Conservation (phyloP, 1,140 invertebrate genomes). For the Drosophila elegans region DNA sequence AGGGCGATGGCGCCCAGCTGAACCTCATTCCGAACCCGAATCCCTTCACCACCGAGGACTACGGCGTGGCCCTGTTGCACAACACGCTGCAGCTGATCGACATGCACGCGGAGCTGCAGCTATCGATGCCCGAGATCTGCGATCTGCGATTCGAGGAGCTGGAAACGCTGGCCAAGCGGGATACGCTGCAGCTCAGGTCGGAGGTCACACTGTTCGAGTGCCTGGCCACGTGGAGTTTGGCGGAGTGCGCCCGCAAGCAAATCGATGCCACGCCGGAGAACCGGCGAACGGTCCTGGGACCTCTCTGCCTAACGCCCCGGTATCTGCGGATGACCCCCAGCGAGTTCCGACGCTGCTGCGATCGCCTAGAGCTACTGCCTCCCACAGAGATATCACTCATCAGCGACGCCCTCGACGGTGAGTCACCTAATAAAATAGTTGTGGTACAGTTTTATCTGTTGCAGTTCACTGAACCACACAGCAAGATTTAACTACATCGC, state of each 20-base stretch:
- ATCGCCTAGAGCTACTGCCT: conserved; percentile 76
- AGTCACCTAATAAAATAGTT: conserved; percentile 15
- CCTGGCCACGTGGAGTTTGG: conserved; percentile 79
- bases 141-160: conserved; percentile 82
- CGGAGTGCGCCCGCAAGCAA: conserved; percentile 76
- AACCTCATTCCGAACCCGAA: conserved; percentile 77
- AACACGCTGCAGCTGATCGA: conserved; percentile 83
- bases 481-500: neutral
- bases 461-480: neutral
- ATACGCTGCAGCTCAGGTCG: conserved; percentile 74
- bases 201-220: conserved; percentile 79
- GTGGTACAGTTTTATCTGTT: neutral
- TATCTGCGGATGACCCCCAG: conserved; percentile 71
- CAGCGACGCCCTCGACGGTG: conserved; percentile 71
- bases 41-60: conserved; percentile 83
- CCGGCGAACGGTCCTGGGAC: conserved; percentile 76
- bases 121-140: conserved; percentile 64
- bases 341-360: conserved; percentile 78
- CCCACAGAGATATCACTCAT: conserved; percentile 69
- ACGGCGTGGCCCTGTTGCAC: conserved; percentile 75
- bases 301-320: conserved; percentile 78
- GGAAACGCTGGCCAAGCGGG: conserved; percentile 78
- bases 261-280: conserved; percentile 76
- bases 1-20: conserved; percentile 47
- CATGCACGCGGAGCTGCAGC: conserved; percentile 76